Conservation (phyloP, 1,140 invertebrate genomes). For the Drosophila albomicans region DNA sequence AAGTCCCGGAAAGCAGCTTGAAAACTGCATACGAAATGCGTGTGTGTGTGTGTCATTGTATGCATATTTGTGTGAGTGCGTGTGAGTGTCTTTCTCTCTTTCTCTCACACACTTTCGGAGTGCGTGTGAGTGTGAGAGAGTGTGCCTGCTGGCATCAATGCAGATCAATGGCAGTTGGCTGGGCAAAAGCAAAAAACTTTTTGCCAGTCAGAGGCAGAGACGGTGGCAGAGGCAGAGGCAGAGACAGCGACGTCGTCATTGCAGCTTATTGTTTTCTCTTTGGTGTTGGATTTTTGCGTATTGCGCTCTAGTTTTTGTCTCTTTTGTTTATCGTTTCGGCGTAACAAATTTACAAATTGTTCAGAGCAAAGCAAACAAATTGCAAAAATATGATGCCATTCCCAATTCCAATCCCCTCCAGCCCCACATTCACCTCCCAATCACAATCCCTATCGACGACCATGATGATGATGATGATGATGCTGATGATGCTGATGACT, state of each 20-base stretch:
- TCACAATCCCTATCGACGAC: slow-evolving; percentile 25
- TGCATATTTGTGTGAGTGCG: neutral
- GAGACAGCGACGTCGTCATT: slow-evolving; percentile 9
- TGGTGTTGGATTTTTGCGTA: slow-evolving; percentile 41
- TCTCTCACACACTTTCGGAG: neutral
- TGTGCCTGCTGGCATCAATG: slow-evolving; percentile 60
- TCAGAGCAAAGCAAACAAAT: slow-evolving; percentile 63
- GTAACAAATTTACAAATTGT: slow-evolving; percentile 76
- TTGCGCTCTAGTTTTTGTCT: slow-evolving; percentile 46
- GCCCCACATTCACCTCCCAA: neutral
- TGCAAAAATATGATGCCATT: slow-evolving; percentile 68
- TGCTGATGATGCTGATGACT: slow-evolving; percentile 23
- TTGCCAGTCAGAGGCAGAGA: slow-evolving; percentile 13
- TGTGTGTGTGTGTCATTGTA: slow-evolving; percentile 11
- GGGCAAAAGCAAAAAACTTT: slow-evolving; percentile 34
- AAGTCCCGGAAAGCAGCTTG: slow-evolving; percentile 43
- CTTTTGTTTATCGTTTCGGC: slow-evolving; percentile 51
- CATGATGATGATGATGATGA: slow-evolving; percentile 51
- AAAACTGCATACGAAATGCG: slow-evolving; percentile 71
- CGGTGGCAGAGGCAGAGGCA: neutral
- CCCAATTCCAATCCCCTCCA: slow-evolving; percentile 3
- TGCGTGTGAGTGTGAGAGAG: slow-evolving; percentile 19
- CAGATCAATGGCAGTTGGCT: slow-evolving; percentile 69
- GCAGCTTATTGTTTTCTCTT: slow-evolving; percentile 56
- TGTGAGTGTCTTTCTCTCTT: slow-evolving; percentile 1